Base-by-base conservation (phyloP, 2,797 vertebrate genomes). In the Sebastes hubbsi region DNA sequence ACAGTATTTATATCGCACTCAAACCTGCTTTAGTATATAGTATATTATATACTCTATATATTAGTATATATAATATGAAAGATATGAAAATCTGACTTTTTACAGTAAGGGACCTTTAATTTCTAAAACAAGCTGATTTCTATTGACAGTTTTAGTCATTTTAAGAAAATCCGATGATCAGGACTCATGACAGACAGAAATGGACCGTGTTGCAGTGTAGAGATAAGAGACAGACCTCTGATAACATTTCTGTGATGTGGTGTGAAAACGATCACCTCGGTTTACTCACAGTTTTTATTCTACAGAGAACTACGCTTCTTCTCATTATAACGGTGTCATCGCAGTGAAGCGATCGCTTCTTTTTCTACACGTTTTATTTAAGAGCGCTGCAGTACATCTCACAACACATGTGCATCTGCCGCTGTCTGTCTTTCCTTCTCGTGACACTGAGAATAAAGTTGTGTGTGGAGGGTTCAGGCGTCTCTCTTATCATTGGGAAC, bases 361-460 rank as follows among this genome's bases (percentile, higher is more conserved):
- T 62, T 7, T 7, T 20, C 18, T 8, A 34, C n/a, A 58, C 52
- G 8, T 56, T 16, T 10, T 38, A 49, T 52, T 34, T n/a, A 10
- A 22, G 32, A 64, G 20, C 12, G 5, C 46, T 6, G 13, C 1
- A 4, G 13, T 25, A 5, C n/a, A 10, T 78, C 32, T 76, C 25
- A 34, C 12, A 63, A 36, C 52, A 60, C 77, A 20, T 20, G 16
- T 12, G 42, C 24, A 30, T 13, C 38, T 1, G 2, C 16, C 46
- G 52, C 79, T 9, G 56, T 36, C 49, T 32, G 42, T 46, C 46
- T 49, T 49, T 66, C 42, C 46, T 60, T 63, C 63, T 71, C 14
- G 11, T 71, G 54, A 67, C 67, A 56, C 62, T 25, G 24, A 70
- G 25, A 62, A 81, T 80, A 54, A 61, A 77, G 72, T 75, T 75